A percentile compares a stretch with the other conserved stretches of the same genome.
phyloP scores from a whole-genome alignment of 2,797 vertebrate species.

The Clarias pachynema region DNA sequence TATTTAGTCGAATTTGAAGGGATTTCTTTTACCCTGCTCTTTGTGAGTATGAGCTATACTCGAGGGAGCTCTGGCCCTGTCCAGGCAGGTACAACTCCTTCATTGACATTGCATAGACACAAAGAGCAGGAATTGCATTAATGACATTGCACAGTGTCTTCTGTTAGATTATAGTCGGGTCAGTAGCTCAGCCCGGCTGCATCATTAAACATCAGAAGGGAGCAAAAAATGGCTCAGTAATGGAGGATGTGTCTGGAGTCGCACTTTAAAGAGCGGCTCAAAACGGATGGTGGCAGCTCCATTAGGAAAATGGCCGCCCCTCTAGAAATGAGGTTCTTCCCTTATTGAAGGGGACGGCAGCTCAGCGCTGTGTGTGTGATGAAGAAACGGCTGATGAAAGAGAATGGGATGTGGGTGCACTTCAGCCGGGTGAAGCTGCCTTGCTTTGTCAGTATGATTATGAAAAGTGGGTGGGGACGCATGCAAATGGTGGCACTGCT shows the following conservation, averaged over 20 bases:
- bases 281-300: constrained; percentile 43
- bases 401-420: constrained; percentile 17
- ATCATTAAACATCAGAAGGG: constrained; percentile 39
- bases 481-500: constrained; percentile 51
- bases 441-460: constrained; percentile 46
- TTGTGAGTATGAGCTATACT: constrained; percentile 30
- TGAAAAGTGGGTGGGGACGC: constrained; percentile 44
- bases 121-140: constrained; percentile 20
- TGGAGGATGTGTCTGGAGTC: constrained; percentile 32
- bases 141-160: constrained; percentile 24
- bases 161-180: constrained; percentile 15
- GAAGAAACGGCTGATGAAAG: constrained; percentile 9
- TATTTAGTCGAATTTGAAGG: constrained; percentile 48
- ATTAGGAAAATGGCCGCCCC: constrained; percentile 44
- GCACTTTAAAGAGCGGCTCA: constrained; percentile 18
- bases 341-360: constrained; percentile 23
- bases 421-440: constrained; percentile 18
- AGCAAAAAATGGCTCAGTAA: constrained; percentile 28
- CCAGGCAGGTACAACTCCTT: constrained; percentile 14
- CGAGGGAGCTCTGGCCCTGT: constrained; percentile 37
- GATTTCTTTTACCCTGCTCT: constrained; percentile 28
- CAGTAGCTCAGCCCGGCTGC: constrained; percentile 34
- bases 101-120: constrained; percentile 14
- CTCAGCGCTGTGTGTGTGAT: constrained; percentile 2
- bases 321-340: constrained; percentile 31